Conservation (phyloP, 2,888 invertebrate species). For the Torymus aiolomorphi region DNA sequence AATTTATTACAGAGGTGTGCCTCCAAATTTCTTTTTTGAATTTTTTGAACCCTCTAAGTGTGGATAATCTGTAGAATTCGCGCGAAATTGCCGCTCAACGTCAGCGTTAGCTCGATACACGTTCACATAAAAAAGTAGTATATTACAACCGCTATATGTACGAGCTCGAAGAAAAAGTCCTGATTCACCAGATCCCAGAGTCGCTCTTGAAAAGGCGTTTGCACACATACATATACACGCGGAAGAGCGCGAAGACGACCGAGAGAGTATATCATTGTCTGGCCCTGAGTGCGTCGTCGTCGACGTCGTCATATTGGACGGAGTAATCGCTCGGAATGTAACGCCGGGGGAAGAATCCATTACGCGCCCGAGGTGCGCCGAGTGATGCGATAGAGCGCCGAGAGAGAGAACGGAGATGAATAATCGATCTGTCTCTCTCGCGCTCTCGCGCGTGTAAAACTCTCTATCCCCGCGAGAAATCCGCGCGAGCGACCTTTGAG, state of each 20-base stretch:
- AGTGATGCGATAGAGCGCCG: not conserved
- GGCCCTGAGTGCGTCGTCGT: not conserved
- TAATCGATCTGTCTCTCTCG: conserved; percentile 39
- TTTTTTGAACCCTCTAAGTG: no score
- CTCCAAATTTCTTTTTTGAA: no score
- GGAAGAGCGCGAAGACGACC: not conserved
- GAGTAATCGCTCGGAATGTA: conserved; percentile 48
- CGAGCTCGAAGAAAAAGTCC: no score
- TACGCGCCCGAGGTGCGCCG: not conserved
- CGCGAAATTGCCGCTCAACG: no score
- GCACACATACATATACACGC: not conserved
- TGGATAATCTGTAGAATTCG: no score
- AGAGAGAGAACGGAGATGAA: conserved; percentile 26
- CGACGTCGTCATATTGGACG: conserved; percentile 33
- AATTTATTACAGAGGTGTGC: no score
- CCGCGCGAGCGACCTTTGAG: not conserved
- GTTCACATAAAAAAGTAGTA: no score
- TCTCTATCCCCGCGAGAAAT: conserved; percentile 31
- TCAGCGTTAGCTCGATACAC: no score
- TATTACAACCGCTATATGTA: no score
- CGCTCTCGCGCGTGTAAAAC: no score
- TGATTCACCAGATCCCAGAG: no score
- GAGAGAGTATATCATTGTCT: conserved; percentile 14
- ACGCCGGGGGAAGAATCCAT: not conserved
- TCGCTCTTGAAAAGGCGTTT: no score